Evolutionary conservation across 37 sponge, comb jelly and placozoan genomes (phyloP), one percentile per base, ranked within the genome.

Genomic region (Ephydatia muelleri): DNA sequence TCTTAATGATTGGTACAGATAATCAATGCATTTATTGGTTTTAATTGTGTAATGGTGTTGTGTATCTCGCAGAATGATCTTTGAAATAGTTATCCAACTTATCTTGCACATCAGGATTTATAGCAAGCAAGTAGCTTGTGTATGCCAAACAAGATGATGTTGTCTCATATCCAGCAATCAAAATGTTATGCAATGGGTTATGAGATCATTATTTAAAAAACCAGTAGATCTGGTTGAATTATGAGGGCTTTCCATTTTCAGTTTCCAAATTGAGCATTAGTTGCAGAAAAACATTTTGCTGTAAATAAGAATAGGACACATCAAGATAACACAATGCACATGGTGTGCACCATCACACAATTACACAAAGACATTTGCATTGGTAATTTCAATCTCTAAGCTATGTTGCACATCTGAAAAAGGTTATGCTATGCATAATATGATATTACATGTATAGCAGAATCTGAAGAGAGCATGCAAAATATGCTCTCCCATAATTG

Each of bases 141-240:
- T 85, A 94, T 25, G 77, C 32, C 64, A 94, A 82, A 28, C 82
- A 70, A 65, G 76, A 90, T 37, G 86, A 82, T 27, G 94, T 94
- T 6, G 94, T 94, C 79, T 94, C 94, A 77, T 85, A 88, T 37
- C 94, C 94, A 79, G 94, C 94, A 19, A 91, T 65, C 49, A 94
- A 39, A 94, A 91, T 23, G 82, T 82, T 5, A 85, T 38, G 38
- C 80, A 86, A 38, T 82, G 82, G 0, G 65, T 65, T 8, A 85
- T 73, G 49, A 94, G 76, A 67, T 87, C 86, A 43, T 73, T 81
- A 70, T 90, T 82, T 30, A 85, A 73, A 33, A 91, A 68, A 31
- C 2, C 69, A 26, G 0, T 71, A 8, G 27, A 6, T 35, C 33
- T 32, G 1, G 25, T 64, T 43, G 38, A 32, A n/a, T n/a, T n/a